Conservation (phyloP, 2,113 vertebrate genomes). For the Henicopernis longicauda region DNA sequence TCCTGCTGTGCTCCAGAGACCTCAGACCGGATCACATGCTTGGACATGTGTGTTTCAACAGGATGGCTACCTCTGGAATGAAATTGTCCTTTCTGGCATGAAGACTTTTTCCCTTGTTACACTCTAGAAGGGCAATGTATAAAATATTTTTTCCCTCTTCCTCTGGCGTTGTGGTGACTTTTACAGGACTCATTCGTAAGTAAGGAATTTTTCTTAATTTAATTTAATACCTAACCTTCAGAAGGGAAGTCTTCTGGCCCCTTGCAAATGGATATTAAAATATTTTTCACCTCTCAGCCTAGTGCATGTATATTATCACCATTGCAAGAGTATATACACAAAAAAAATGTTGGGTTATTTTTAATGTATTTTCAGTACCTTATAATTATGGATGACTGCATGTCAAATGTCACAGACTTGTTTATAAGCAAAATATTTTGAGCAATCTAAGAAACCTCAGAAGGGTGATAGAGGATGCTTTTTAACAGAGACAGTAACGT, state of each 20-base stretch:
- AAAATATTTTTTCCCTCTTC: not conserved
- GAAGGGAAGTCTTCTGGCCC: not conserved
- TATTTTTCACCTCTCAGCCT: not conserved
- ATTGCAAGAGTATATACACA: not conserved
- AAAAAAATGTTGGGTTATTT: not conserved
- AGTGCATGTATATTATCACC: not conserved
- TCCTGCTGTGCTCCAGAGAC: not conserved
- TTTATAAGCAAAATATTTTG: not conserved
- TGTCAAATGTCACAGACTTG: not conserved
- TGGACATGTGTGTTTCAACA: not conserved
- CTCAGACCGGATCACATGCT: accelerated
- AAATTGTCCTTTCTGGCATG: not conserved
- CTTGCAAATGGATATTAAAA: not conserved
- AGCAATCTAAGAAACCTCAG: not conserved
- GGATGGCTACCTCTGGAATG: not conserved
- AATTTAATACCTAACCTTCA: not conserved
- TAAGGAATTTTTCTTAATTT: not conserved
- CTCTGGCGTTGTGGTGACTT: not conserved
- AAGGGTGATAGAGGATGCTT: not conserved
- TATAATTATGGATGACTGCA: not conserved
- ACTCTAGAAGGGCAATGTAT: not conserved
- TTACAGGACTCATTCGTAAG: not conserved
- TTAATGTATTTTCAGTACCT: not conserved
- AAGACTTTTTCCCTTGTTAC: not conserved
- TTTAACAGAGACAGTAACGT: not conserved